Conservation (phyloP, 2,888 invertebrate genomes). For the Andrena camellia region DNA sequence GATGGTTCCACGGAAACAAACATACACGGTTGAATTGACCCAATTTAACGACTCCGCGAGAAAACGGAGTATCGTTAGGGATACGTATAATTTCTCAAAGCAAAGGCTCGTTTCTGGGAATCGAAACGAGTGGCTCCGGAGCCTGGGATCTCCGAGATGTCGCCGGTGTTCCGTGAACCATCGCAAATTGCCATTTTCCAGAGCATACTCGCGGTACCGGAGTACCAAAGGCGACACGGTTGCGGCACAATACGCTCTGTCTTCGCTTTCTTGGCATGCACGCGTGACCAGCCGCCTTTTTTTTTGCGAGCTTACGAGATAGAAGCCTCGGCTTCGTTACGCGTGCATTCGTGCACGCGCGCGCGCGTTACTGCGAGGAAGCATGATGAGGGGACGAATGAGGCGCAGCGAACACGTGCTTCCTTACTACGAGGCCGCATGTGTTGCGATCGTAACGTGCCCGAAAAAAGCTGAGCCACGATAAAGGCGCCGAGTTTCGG, state of each 20-base stretch:
- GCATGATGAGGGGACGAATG: conserved; percentile 15
- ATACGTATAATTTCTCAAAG: neutral
- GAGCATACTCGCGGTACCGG: neutral
- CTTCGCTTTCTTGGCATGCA: conserved; percentile 18
- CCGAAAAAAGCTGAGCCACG: conserved; percentile 28
- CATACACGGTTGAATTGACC: too few species aligned
- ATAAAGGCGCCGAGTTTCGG: conserved; percentile 18
- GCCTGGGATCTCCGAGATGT: neutral
- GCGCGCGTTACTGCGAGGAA: conserved; percentile 25
- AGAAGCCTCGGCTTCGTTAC: conserved; percentile 8
- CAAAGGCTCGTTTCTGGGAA: neutral
- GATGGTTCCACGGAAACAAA: neutral
- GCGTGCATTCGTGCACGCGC: conserved; percentile 36
- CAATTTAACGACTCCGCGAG: too few species aligned
- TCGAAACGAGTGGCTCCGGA: neutral
- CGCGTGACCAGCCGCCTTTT: conserved; percentile 39
- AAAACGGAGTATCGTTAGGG: too few species aligned
- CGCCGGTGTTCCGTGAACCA: neutral
- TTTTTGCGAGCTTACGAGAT: conserved; percentile 27
- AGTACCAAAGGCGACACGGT: neutral
- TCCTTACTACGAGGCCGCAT: conserved; percentile 44
- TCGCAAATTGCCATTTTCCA: conserved; percentile 19
- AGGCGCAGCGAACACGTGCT: conserved; percentile 59
- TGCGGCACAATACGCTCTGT: conserved; percentile 27
- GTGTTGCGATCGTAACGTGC: conserved; percentile 29